These are phyloP conservation scores for Thalassarche chlororhynchos DNA, from an alignment of 2,113 vertebrate species.

Conservation along the genomic window DNA sequence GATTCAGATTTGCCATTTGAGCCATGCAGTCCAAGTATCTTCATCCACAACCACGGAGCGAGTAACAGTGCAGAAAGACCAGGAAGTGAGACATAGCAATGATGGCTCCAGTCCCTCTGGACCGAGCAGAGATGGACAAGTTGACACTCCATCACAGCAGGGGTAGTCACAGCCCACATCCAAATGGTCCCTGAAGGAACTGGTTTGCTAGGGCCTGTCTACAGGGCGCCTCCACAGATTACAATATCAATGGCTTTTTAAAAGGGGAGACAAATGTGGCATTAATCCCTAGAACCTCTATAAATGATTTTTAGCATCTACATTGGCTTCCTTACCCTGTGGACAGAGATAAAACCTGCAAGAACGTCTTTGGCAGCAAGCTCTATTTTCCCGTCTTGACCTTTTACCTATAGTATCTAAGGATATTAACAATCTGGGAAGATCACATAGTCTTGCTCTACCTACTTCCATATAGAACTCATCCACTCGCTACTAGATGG, in stretches of 20 bases:
- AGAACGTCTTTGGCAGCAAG: background rate
- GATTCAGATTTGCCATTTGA: background rate
- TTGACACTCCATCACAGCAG: background rate
- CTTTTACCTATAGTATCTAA: background rate
- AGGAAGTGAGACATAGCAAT: background rate
- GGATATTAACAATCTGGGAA: background rate
- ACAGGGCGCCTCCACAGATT: background rate
- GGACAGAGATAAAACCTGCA: background rate
- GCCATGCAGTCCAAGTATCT: background rate
- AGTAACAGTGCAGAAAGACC: background rate
- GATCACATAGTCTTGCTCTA: background rate
- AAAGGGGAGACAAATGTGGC: background rate
- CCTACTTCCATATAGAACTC: background rate
- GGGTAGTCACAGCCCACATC: background rate
- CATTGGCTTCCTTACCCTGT: background rate
- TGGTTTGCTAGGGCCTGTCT: background rate
- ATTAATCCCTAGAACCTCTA: background rate
- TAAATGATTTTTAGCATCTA: background rate
- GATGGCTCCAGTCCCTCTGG: background rate
- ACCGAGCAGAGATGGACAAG: background rate
- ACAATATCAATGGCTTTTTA: background rate
- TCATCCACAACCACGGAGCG: background rate
- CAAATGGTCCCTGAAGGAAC: background rate
- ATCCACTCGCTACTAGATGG: background rate
- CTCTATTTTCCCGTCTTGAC: background rate